Evolutionary conservation across 2,888 invertebrate species (phyloP).

Genomic region (Rotaria magnacalcarata): DNA sequence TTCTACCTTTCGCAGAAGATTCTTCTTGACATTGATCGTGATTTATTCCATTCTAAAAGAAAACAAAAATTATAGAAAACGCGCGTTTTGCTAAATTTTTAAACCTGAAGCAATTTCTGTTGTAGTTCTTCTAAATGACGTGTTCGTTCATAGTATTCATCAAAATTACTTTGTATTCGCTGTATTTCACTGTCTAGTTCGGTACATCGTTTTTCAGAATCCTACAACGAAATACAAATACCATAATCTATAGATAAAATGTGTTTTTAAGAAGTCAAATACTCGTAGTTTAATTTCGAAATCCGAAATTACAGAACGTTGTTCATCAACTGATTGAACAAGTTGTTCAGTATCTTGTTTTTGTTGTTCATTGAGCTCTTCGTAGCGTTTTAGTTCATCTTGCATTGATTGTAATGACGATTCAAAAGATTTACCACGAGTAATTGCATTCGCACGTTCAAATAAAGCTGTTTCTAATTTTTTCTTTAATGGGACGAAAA

Average conservation of each 20-base stretch:
- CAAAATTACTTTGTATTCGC: slow-evolving; percentile 8
- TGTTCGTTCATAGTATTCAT: slow-evolving; percentile 27
- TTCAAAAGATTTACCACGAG: not conserved
- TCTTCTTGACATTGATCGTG: not conserved
- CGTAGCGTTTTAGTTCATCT: slow-evolving; percentile 28
- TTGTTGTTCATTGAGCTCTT: not conserved
- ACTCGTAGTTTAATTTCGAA: not conserved
- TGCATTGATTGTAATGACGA: not conserved
- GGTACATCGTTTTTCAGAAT: not conserved
- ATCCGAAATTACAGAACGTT: not conserved
- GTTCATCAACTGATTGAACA: slow-evolving; percentile 14
- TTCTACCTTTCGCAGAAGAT: not conserved
- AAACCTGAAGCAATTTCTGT: not conserved
- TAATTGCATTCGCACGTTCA: not conserved
- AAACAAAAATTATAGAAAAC: not conserved
- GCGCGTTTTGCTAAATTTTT: not conserved
- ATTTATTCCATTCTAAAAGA: not conserved
- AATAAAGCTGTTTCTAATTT: not conserved
- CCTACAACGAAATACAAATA: not conserved
- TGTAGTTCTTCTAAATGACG: slow-evolving; percentile 20
- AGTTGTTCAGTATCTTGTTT: slow-evolving; percentile 11
- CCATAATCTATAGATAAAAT: no score
- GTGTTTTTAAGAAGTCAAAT: not conserved
- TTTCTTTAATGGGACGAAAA: not conserved
- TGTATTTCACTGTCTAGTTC: not conserved